These are phyloP conservation scores for Pomacea maculata DNA, from an alignment of 1,140 invertebrate species.

Conservation along the genomic window DNA sequence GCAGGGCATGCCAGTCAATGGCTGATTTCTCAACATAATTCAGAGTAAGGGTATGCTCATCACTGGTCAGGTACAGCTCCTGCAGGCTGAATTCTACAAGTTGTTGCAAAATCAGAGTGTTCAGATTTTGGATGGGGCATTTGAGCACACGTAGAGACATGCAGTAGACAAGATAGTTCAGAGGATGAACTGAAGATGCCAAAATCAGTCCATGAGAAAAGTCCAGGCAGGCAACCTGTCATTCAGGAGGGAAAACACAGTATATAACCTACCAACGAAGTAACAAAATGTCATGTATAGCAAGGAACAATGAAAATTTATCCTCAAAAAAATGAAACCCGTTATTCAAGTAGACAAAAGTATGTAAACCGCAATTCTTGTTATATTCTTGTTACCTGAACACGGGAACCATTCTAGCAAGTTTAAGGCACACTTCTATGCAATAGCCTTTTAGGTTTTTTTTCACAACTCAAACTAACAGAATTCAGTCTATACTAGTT, in stretches of 20 bases:
- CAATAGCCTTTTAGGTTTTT: no score
- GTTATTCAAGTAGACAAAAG: no score
- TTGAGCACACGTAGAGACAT: neutral
- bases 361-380: no score
- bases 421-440: no score
- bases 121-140: conserved; percentile 16
- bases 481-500: no score
- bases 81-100: conserved; percentile 13
- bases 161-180: conserved; percentile 11
- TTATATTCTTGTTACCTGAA: no score
- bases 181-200: neutral
- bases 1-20: conserved; percentile 2
- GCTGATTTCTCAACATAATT: conserved; percentile 4
- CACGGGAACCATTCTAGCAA: no score
- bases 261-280: no score
- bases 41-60: conserved; percentile 17
- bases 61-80: conserved; percentile 12
- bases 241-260: neutral
- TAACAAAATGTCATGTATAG: no score
- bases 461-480: no score
- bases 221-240: conserved; percentile 4
- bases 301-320: no score
- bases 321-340: no score
- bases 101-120: conserved; percentile 9
- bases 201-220: conserved; percentile 18